phyloP scores from a whole-genome alignment of 1,140 invertebrate species.

The Zaprionus taronus region DNA sequence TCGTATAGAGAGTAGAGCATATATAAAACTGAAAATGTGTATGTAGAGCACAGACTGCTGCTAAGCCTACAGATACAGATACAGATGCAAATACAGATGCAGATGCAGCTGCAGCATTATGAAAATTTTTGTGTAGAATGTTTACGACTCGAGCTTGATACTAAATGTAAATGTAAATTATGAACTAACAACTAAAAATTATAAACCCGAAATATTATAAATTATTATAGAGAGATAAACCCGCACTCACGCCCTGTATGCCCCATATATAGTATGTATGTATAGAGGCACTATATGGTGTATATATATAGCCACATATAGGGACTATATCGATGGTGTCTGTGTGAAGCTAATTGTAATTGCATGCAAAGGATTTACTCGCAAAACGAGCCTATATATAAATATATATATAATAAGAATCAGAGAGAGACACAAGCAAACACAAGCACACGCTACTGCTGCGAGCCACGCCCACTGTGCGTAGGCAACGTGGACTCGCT shows the following conservation, averaged over 20 bases:
- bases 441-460: conserved; percentile 11
- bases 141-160: conserved; percentile 82
- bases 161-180: conserved; percentile 75
- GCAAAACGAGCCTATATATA: conserved; percentile 4
- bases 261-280: conserved; percentile 14
- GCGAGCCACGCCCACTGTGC: conserved; percentile 31
- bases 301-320: conserved; percentile 1
- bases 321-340: conserved; percentile 6
- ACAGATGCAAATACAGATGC: neutral
- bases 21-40: conserved; percentile 12
- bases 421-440: conserved; percentile 2
- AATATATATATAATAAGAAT: conserved; percentile 16
- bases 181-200: conserved; percentile 49
- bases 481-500: conserved; percentile 21
- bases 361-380: conserved; percentile 32
- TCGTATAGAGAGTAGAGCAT: neutral
- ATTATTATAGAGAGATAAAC: conserved; percentile 7
- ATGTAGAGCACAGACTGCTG: conserved; percentile 1
- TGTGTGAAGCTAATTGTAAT: conserved; percentile 40
- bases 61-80: conserved; percentile 21
- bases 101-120: conserved; percentile 46
- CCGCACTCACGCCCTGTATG: neutral
- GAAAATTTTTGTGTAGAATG: conserved; percentile 78
- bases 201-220: conserved; percentile 32
- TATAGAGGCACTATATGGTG: conserved; percentile 12